Conservation (phyloP, 2,113 vertebrate species). For the Drymodes brunneopygia region DNA sequence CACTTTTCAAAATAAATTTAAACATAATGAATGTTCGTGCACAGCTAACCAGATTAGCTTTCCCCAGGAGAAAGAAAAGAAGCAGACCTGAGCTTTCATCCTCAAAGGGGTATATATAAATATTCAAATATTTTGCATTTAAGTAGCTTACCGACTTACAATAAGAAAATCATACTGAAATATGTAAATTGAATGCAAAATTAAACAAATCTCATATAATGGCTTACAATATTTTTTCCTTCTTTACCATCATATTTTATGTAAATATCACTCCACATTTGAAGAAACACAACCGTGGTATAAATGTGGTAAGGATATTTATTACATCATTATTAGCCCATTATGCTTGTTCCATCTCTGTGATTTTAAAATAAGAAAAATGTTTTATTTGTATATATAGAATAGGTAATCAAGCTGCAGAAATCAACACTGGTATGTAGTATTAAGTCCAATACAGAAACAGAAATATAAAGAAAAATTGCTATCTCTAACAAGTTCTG, state of each 20-base stretch:
- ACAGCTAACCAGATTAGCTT: neutral
- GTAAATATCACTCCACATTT: neutral
- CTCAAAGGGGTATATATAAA: neutral
- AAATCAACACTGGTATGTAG: neutral
- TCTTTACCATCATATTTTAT: neutral
- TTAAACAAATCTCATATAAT: neutral
- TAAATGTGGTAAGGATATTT: neutral
- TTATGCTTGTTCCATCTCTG: neutral
- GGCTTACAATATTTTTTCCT: neutral
- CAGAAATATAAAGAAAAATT: neutral
- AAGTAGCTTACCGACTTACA: neutral
- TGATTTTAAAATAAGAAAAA: neutral
- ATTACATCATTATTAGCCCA: neutral
- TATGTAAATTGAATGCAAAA: neutral
- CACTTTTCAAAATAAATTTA: neutral
- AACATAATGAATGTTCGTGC: neutral
- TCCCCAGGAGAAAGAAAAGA: neutral
- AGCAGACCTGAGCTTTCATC: neutral
- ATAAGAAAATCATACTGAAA: neutral
- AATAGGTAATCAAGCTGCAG: neutral
- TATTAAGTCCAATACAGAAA: neutral
- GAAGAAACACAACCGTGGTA: neutral
- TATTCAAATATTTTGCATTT: neutral
- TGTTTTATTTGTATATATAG: neutral
- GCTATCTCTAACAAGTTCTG: neutral